Conservation (phyloP, 2,113 vertebrate genomes). For the Hyla sarda region DNA sequence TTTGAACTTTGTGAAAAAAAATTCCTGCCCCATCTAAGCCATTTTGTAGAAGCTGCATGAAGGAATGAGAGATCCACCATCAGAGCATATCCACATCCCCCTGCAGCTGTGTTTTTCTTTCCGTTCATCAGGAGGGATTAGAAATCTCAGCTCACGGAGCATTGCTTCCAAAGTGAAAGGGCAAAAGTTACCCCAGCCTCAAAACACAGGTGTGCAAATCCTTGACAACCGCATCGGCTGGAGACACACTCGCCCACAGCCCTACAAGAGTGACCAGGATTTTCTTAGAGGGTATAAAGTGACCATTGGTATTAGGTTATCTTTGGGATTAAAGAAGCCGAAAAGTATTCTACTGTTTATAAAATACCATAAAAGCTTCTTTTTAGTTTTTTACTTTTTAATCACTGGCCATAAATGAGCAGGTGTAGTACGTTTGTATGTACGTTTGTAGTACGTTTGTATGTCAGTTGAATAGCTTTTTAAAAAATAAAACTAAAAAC, state of each 20-base stretch:
- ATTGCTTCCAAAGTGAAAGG: neutral
- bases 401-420: neutral
- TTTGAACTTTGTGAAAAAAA: neutral
- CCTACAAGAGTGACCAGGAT: neutral
- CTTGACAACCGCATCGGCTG: neutral
- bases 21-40: neutral
- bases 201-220: constrained; percentile 46
- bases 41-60: constrained; percentile 2
- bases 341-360: neutral
- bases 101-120: constrained; percentile 49
- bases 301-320: neutral
- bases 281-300: neutral
- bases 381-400: neutral
- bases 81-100: constrained; percentile 55
- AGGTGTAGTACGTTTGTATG: no score
- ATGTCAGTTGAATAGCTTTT: no score
- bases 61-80: constrained; percentile 59
- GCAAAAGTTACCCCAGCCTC: neutral
- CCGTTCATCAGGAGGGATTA: constrained; percentile 36
- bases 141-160: constrained; percentile 38
- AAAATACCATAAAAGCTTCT: neutral
- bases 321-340: neutral
- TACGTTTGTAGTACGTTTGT: no score
- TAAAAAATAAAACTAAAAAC: no score
- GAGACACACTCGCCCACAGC: neutral